Base-by-base conservation (phyloP, 1,140 invertebrate genomes). In the Drosophila auraria region DNA sequence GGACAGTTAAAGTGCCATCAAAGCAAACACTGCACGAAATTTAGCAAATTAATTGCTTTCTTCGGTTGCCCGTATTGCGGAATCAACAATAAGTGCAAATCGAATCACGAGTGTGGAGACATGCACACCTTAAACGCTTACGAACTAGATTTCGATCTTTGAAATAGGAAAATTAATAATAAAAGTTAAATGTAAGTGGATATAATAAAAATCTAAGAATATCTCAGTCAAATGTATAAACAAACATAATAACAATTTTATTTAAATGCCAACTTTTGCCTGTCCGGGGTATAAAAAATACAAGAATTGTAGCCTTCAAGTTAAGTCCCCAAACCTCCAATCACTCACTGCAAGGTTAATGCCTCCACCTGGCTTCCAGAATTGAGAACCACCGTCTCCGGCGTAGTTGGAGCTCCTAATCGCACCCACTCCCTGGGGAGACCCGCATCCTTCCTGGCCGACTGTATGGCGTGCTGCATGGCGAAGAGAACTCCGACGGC, bases 391-490 rank as follows among this genome's bases (percentile, higher is more conserved):
- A 94, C 84, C 15, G 92, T 87, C 61, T 94, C 93, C 0, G 92
- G 83, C 5, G 93, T 94, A 25, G 93, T 93, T 0, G 94, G 93
- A 6, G 93, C 93, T 70, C 93, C 93, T 79, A 92, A 65, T 36
- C 94, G 93, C 45, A 94, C 73, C 87, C 94, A 93, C 81, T 94
- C 94, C 51, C 93, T 83, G 11, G 93, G 92, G 80, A 75, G 86
- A 65, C 94, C 95, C 30, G 94, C 93, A 82, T 96, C 95, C 44
- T 83, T 80, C 76, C 96, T 93, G 12, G 95, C 95, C 6, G 96
- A 94, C 75, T 94, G 93, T 14, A 97, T 93, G 2, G 97, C 97
- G 64, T 96, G 93, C 64, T 95, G 94, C 57, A 97, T 94, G 20
- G 97, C 97, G 80, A 96, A 94, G 54, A 96, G 94, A 12, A 96